Conservation (phyloP, 1,140 invertebrate genomes). For the Himalopsyche phryganea region DNA sequence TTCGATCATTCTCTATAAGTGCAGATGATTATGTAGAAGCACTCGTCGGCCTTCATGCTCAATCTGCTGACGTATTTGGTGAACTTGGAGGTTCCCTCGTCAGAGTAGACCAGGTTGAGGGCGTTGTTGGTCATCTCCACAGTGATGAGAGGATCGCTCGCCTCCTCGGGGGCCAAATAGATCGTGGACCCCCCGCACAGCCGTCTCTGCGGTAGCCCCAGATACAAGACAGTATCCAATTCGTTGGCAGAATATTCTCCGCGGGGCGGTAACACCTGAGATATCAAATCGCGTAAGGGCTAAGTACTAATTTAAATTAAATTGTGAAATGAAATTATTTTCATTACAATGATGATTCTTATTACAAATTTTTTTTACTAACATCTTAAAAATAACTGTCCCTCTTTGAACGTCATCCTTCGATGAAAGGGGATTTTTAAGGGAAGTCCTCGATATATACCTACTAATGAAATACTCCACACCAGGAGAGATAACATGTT, state of each 20-base stretch:
- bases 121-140: constrained; percentile 59
- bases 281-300: no score
- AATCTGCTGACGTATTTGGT: constrained; percentile 62
- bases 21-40: constrained; percentile 54
- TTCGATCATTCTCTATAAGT: constrained; percentile 51
- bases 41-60: constrained; percentile 39
- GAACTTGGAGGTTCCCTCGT: constrained; percentile 58
- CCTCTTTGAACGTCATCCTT: no score
- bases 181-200: constrained; percentile 49
- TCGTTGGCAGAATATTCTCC: constrained; percentile 50
- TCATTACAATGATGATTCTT: no score
- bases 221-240: constrained; percentile 56
- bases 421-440: no score
- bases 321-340: no score
- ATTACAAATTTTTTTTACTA: no score
- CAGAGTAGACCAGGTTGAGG: constrained; percentile 65
- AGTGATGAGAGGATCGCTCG: constrained; percentile 44
- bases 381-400: no score
- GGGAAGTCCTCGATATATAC: no score
- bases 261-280: constrained; percentile 48
- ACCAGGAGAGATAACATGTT: no score
- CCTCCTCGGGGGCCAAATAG: constrained; percentile 50
- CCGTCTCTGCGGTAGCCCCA: constrained; percentile 47
- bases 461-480: no score
- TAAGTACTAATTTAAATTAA: no score